Percentiles rank a stretch among this genome's conserved stretches.
Conservation (phyloP, 1,140 invertebrate species). For the Atta colombica region DNA sequence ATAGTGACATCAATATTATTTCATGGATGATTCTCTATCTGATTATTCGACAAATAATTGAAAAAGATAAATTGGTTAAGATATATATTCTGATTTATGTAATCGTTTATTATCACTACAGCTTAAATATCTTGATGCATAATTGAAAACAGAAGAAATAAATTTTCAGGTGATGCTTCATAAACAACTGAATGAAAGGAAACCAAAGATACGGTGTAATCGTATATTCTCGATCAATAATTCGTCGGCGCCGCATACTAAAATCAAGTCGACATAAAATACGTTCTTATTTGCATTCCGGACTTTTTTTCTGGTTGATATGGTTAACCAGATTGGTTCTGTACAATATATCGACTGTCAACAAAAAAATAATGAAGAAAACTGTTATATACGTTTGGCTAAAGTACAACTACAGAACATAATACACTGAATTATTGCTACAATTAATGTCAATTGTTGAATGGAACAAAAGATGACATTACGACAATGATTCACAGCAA, state of each 20-base stretch:
- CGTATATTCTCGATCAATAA: conserved; percentile 31
- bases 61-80: conserved; percentile 15
- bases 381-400: background rate
- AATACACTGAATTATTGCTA: background rate
- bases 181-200: conserved; percentile 4
- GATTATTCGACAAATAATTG: background rate
- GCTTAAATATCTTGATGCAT: background rate
- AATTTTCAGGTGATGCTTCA: conserved; percentile 9
- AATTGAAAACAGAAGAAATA: background rate
- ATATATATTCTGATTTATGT: conserved; percentile 7
- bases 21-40: background rate
- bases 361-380: background rate
- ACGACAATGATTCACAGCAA: background rate
- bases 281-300: conserved; percentile 36
- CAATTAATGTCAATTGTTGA: background rate
- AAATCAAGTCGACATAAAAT: conserved; percentile 32
- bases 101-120: conserved; percentile 14
- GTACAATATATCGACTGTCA: background rate
- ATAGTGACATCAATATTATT: background rate
- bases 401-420: background rate
- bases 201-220: background rate
- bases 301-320: conserved; percentile 2
- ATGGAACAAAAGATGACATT: background rate
- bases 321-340: background rate
- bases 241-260: conserved; percentile 27